A percentile compares a stretch with the other conserved stretches of the same genome.
Evolutionary conservation across 2,113 vertebrate genomes (phyloP).

Genomic region (Phalacrocorax pelagicus): DNA sequence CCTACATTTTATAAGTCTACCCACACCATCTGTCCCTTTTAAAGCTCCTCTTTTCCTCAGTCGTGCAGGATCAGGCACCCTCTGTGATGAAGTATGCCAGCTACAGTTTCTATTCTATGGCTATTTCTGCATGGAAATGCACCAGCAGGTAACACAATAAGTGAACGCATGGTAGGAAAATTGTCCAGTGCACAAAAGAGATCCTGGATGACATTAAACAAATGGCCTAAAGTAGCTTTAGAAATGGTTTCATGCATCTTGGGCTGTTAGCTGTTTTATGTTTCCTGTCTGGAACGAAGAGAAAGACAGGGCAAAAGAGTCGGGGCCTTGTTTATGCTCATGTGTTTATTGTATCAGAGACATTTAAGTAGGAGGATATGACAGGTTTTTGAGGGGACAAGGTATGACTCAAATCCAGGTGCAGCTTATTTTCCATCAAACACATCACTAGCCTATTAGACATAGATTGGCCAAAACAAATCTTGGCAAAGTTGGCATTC

Average conservation of each 20-base stretch:
- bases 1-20: not conserved
- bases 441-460: slow-evolving; percentile 43
- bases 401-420: slow-evolving; percentile 72
- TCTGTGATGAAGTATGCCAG: not conserved
- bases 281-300: slow-evolving; percentile 61
- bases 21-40: not conserved
- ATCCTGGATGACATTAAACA: slow-evolving; percentile 59
- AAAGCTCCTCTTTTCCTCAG: not conserved
- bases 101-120: not conserved
- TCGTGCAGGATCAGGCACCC: not conserved
- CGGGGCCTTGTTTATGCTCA: slow-evolving; percentile 47
- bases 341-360: slow-evolving; percentile 66
- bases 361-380: slow-evolving; percentile 57
- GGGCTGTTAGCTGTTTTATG: slow-evolving; percentile 62
- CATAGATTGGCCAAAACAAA: slow-evolving; percentile 54
- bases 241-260: slow-evolving; percentile 57
- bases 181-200: slow-evolving; percentile 40
- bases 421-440: slow-evolving; percentile 63
- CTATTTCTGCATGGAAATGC: not conserved
- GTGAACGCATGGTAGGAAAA: slow-evolving; percentile 14
- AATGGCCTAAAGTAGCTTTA: slow-evolving; percentile 49
- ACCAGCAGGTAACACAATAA: slow-evolving; percentile 55
- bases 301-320: slow-evolving; percentile 35
- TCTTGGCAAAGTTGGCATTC: slow-evolving; percentile 48
- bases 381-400: slow-evolving; percentile 63